Percentiles rank a stretch among this genome's conserved stretches.
phyloP scores from a whole-genome alignment of 2,797 vertebrate species.

The Ciconia nigra region DNA sequence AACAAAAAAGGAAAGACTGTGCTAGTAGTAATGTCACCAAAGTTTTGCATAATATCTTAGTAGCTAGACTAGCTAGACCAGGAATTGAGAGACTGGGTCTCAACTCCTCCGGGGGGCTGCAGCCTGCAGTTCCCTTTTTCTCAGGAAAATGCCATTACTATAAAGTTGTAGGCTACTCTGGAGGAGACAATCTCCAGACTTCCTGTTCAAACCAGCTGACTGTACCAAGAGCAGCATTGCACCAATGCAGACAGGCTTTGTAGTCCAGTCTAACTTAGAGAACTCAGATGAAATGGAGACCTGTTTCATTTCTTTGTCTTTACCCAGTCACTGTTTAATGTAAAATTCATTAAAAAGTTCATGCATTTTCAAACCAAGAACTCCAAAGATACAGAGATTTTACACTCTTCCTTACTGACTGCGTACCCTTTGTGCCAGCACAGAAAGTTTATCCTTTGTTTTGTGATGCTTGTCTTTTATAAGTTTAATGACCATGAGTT shows the following conservation, averaged over 20 bases:
- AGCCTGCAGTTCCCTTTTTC: background rate
- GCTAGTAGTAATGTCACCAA: background rate
- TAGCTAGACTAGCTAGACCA: background rate
- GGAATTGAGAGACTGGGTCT: background rate
- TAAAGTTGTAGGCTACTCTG: slow-evolving; percentile 7
- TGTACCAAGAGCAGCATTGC: slow-evolving; percentile 4
- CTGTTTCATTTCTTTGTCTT: slow-evolving; percentile 62
- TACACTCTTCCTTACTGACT: background rate
- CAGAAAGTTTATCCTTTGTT: background rate
- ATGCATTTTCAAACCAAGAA: background rate
- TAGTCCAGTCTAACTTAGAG: slow-evolving; percentile 14
- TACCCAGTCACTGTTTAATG: slow-evolving; percentile 45
- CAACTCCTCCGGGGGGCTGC: background rate
- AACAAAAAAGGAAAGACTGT: background rate
- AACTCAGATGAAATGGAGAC: slow-evolving; percentile 21
- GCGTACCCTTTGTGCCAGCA: background rate
- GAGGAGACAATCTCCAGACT: slow-evolving; percentile 58
- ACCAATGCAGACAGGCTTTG: slow-evolving; percentile 46
- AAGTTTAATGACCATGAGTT: background rate
- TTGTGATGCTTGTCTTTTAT: background rate
- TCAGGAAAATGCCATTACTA: background rate
- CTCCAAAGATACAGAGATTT: background rate
- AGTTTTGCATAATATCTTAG: background rate
- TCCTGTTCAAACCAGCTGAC: slow-evolving; percentile 44
- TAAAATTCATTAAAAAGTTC: slow-evolving; percentile 36